These are phyloP conservation scores for Listronotus oregonensis DNA, from an alignment of 1,140 invertebrate genomes.

Conservation along the genomic window DNA sequence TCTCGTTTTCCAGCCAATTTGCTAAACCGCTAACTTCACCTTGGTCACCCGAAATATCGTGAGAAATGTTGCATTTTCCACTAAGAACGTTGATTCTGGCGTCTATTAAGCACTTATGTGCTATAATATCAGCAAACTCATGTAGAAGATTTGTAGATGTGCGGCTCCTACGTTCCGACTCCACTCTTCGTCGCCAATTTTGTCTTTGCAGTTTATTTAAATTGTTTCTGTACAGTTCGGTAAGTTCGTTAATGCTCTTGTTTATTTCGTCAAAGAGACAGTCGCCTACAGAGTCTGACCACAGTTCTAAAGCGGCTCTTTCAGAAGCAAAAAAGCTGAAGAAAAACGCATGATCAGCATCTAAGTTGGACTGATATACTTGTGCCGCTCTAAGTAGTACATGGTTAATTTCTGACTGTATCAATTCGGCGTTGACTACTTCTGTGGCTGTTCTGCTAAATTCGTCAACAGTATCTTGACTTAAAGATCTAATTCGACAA, in stretches of 20 bases:
- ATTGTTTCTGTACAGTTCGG: conserved; percentile 66
- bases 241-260: conserved; percentile 67
- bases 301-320: conserved; percentile 67
- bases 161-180: conserved; percentile 58
- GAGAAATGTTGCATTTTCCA: conserved; percentile 52
- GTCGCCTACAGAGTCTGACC: conserved; percentile 71
- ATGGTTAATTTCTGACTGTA: conserved; percentile 74
- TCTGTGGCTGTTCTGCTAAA: conserved; percentile 72
- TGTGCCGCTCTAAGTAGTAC: conserved; percentile 70
- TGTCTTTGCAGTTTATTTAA: conserved; percentile 57
- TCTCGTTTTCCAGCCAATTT: conserved; percentile 45
- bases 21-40: conserved; percentile 19
- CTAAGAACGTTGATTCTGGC: conserved; percentile 68
- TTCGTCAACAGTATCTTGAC: conserved; percentile 64
- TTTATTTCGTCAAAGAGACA: conserved; percentile 72
- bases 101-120: conserved; percentile 77
- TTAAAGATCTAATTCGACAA: conserved; percentile 50
- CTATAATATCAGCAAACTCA: conserved; percentile 75
- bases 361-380: conserved; percentile 63
- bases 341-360: conserved; percentile 52
- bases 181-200: conserved; percentile 54
- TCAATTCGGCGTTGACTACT: conserved; percentile 71
- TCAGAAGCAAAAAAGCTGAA: conserved; percentile 66
- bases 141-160: conserved; percentile 63
- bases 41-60: conserved; percentile 16